These are phyloP conservation scores for Microcaecilia unicolor DNA, from an alignment of 2,797 vertebrate species.

Conservation along the genomic window DNA sequence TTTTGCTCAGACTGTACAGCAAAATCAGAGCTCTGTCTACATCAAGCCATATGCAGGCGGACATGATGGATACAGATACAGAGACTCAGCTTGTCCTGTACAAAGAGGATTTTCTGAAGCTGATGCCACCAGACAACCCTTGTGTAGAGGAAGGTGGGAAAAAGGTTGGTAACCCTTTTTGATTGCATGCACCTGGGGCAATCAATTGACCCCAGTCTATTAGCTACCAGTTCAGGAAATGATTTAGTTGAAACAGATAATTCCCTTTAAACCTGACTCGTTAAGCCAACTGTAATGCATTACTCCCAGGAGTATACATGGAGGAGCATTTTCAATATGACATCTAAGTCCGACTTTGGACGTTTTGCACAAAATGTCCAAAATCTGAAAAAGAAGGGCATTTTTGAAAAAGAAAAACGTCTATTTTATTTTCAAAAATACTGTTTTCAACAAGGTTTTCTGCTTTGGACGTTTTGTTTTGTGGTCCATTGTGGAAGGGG, in stretches of 20 bases:
- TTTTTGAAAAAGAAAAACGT: no score
- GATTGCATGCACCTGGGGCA: background rate
- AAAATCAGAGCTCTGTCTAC: slow-evolving; percentile 54
- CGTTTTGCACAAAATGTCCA: no score
- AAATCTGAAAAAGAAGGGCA: no score
- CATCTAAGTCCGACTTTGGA: no score
- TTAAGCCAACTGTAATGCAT: no score
- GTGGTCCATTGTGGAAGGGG: no score
- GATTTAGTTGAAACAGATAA: background rate
- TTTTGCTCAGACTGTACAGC: slow-evolving; percentile 63
- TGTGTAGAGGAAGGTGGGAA: slow-evolving; percentile 66
- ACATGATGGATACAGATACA: slow-evolving; percentile 44
- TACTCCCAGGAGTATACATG: no score
- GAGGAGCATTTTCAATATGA: no score
- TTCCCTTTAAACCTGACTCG: no score
- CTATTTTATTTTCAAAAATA: no score
- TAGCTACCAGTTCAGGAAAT: slow-evolving; percentile 1
- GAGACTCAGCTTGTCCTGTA: slow-evolving; percentile 70
- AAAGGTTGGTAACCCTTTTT: slow-evolving; percentile 65
- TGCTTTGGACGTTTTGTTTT: no score
- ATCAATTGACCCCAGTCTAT: background rate
- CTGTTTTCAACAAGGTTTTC: no score
- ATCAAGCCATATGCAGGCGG: slow-evolving; percentile 56
- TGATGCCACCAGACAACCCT: slow-evolving; percentile 75
- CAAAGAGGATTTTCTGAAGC: slow-evolving; percentile 82